Evolutionary conservation across 2,888 invertebrate genomes (phyloP), one percentile per base, ranked within the genome.

Genomic region (Silvanus unidentatus): DNA sequence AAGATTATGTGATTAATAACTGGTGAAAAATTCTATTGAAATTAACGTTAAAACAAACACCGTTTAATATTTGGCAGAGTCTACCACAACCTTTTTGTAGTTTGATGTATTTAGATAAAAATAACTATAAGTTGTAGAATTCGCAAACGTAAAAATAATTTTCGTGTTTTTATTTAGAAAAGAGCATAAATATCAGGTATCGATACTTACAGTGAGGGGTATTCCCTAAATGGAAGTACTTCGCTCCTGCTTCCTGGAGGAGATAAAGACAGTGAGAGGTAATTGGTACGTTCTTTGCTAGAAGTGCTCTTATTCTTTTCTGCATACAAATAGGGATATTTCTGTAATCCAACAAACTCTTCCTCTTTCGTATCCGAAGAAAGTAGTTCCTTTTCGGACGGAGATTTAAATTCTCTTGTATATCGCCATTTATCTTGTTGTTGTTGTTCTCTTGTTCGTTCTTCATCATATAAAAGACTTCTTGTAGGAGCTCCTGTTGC

Each of bases 221-320:
- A 67, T 22, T 59, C 60, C 44, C 54, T 53, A 48, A 57, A 48
- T 28, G 60, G 54, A 44, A 57, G 53, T 56, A 59, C 54, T 52
- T 65, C 58, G 49, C 57, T 58, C 39, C 59, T 57, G 36, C 60
- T 57, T 42, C 59, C 55, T 38, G 65, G 64, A 38, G 67, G 67
- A 30, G 65, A 64, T 36, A 66, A 59, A 43, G 69, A 69, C 39
- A 69, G 55, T 35, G 68, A 69, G 41, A 66, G 60, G 59, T 65
- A 65, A 51, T 68, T 66, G 43, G 63, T 60, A 40, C 64, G 63
- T 44, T 63, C 55, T 45, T 52, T 54, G 34, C 42, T 43, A 34
- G 15, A 47, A 36, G 42, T 50, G 41, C 57, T 51, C 49, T 60
- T 50, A 32, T 43, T 45, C 40, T 47, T 43, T 43, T 54, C 53